These are phyloP conservation scores for Nephila pilipes DNA, from an alignment of 1,140 invertebrate genomes.

Conservation along the genomic window DNA sequence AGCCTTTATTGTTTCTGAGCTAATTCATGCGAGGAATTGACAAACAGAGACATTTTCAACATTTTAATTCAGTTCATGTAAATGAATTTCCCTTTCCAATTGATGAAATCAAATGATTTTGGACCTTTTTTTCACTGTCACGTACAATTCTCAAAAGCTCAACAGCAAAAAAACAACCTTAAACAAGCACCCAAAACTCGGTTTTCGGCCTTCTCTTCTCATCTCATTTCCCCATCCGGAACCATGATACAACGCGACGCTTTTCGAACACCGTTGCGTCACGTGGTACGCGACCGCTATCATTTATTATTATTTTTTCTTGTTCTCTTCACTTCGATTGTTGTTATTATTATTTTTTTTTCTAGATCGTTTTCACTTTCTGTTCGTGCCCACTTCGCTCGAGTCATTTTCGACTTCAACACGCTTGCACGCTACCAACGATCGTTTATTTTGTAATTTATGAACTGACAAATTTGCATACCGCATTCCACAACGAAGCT, in stretches of 20 bases:
- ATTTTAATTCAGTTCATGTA: slow-evolving; percentile 8
- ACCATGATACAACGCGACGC: background rate
- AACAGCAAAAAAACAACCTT: background rate
- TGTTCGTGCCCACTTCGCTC: background rate
- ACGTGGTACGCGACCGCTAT: slow-evolving; percentile 60
- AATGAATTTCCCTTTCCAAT: slow-evolving; percentile 3
- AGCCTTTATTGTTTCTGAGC: background rate
- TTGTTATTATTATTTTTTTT: slow-evolving; percentile 47
- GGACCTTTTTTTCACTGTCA: slow-evolving; percentile 14
- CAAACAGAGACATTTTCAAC: background rate
- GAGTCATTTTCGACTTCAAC: slow-evolving; percentile 9
- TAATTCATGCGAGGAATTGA: background rate
- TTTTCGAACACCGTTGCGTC: slow-evolving; percentile 35
- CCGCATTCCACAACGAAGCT: background rate
- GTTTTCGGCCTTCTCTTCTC: slow-evolving; percentile 17
- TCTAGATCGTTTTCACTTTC: slow-evolving; percentile 67
- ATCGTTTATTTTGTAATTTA: slow-evolving; percentile 36
- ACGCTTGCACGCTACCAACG: slow-evolving; percentile 22
- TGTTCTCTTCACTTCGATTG: slow-evolving; percentile 38
- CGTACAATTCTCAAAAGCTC: background rate
- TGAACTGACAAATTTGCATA: slow-evolving; percentile 33
- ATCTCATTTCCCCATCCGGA: slow-evolving; percentile 39
- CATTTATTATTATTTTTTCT: slow-evolving; percentile 48
- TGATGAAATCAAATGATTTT: background rate
- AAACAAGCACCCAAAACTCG: background rate